These are phyloP conservation scores for Nudaria mundana DNA, from an alignment of 2,888 invertebrate species.

Conservation along the genomic window DNA sequence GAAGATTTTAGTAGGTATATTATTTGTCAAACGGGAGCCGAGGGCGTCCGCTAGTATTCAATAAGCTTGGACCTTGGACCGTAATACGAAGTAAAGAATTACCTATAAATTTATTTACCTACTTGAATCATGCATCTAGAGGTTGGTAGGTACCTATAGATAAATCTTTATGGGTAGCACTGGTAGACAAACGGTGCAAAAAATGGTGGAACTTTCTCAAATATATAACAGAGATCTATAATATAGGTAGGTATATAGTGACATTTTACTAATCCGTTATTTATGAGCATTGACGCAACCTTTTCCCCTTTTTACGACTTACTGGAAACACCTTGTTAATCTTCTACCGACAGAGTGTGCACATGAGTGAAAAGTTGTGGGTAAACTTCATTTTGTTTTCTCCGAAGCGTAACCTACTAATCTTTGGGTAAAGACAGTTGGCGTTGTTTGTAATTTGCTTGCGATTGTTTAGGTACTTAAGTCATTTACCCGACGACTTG, in stretches of 20 bases:
- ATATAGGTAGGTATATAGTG: conserved; percentile 11
- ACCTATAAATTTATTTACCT: too few species aligned
- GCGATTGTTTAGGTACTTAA: background rate
- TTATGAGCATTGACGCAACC: conserved; percentile 22
- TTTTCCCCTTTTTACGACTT: conserved; percentile 21
- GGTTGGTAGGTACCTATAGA: too few species aligned
- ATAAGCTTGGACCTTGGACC: too few species aligned
- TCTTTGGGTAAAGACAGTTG: background rate
- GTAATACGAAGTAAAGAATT: too few species aligned
- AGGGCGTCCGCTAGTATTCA: too few species aligned
- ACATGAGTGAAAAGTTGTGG: conserved; percentile 2
- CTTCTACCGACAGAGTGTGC: conserved; percentile 5
- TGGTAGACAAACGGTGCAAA: conserved; percentile 1
- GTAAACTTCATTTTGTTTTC: conserved; percentile 3
- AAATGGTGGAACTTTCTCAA: conserved; percentile 7
- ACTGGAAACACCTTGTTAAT: conserved; percentile 8
- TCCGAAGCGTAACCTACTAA: background rate
- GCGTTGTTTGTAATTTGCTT: background rate
- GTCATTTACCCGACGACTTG: too few species aligned
- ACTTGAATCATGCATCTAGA: too few species aligned
- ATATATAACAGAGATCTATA: conserved; percentile 23
- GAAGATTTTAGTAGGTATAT: too few species aligned
- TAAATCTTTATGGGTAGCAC: too few species aligned
- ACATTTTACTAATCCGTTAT: conserved; percentile 24
- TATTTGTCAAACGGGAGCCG: too few species aligned